Evolutionary conservation across 2,113 vertebrate species (phyloP).

Genomic region (Machaerirhynchus nigripectus): DNA sequence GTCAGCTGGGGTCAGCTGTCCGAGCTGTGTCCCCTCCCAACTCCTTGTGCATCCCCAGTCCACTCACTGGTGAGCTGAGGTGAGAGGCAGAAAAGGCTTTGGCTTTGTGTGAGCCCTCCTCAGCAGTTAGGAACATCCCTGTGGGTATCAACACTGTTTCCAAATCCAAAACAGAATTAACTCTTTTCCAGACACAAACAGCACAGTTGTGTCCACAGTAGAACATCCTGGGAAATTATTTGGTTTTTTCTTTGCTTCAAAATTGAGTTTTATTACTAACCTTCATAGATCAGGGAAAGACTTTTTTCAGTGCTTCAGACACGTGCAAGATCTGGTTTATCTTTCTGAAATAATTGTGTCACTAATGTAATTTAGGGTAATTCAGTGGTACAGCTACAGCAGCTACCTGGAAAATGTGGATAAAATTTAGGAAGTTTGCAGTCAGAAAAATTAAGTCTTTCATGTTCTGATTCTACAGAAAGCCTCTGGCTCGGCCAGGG

Average conservation of each 20-base stretch:
- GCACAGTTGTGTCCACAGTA: not conserved
- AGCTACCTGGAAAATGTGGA: not conserved
- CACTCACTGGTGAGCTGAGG: not conserved
- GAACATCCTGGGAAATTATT: not conserved
- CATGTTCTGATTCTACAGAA: not conserved
- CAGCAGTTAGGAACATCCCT: not conserved
- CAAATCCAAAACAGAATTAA: not conserved
- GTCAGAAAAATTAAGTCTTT: not conserved
- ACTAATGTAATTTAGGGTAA: not conserved
- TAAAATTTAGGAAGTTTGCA: not conserved
- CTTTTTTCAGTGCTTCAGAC: not conserved
- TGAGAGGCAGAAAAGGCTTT: not conserved
- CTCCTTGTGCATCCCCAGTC: not conserved
- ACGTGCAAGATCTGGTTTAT: not conserved
- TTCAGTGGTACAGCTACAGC: not conserved
- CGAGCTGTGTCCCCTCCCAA: not conserved
- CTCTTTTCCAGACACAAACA: not conserved
- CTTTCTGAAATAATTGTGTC: not conserved
- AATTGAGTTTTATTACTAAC: not conserved
- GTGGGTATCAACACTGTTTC: not conserved
- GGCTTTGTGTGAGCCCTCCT: not conserved
- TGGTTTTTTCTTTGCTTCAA: not conserved
- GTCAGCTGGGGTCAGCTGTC: not conserved
- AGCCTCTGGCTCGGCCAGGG: not conserved
- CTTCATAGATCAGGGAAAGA: not conserved